A percentile compares a stretch with the other conserved stretches of the same genome.
Evolutionary conservation across 2,797 vertebrate genomes (phyloP).

Genomic region (Lepilemur ruficaudatus): DNA sequence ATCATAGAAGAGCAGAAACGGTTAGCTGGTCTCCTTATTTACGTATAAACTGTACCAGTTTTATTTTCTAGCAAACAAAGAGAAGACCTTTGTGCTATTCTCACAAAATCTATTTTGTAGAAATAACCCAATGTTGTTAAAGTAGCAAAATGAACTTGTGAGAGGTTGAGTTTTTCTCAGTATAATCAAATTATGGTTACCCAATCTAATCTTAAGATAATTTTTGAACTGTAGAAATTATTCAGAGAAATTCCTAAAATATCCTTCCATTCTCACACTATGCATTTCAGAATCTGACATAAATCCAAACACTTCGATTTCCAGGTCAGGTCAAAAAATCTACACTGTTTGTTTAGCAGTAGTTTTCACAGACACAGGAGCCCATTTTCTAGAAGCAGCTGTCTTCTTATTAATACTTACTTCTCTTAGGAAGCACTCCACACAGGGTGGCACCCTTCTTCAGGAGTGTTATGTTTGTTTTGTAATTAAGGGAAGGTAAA

Average conservation of each 20-base stretch:
- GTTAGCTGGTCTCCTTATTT: neutral
- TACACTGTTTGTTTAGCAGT: neutral
- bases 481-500: neutral
- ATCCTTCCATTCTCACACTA: neutral
- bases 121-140: constrained; percentile 14
- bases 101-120: constrained; percentile 24
- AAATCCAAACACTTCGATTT: constrained; percentile 13
- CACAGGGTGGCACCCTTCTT: neutral
- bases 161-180: neutral
- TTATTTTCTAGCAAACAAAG: constrained; percentile 23
- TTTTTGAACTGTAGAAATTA: constrained; percentile 37
- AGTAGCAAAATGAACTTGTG: neutral
- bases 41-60: neutral
- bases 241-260: neutral
- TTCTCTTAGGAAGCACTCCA: neutral
- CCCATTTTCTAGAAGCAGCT: neutral
- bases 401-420: neutral
- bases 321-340: constrained; percentile 9
- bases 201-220: neutral
- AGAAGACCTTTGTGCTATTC: neutral
- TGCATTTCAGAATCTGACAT: constrained; percentile 15
- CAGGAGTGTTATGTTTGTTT: neutral
- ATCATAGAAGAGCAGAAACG: neutral
- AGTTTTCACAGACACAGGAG: neutral
- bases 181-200: neutral